phyloP scores from a whole-genome alignment of 2,888 invertebrate genomes.

The Acholoe squamosa region DNA sequence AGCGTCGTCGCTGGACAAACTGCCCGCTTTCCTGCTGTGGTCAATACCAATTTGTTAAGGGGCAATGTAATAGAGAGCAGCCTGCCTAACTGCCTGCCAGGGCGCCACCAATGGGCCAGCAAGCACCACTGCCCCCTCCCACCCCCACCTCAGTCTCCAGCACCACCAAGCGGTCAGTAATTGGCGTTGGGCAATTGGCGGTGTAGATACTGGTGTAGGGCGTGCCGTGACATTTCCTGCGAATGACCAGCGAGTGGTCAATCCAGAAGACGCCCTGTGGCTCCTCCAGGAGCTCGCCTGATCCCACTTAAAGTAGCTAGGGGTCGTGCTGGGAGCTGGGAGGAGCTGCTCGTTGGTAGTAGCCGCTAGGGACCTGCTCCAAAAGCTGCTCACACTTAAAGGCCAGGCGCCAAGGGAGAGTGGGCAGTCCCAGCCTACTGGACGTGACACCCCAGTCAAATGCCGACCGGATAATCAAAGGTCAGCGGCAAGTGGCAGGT shows the following conservation, averaged over 20 bases:
- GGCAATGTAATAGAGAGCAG: constrained; percentile 52
- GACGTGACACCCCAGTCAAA: constrained; percentile 46
- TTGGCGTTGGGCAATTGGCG: constrained; percentile 24
- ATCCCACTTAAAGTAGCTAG: constrained; percentile 41
- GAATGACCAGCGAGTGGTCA: constrained; percentile 55
- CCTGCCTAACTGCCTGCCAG: not conserved
- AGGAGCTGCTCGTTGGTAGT: constrained; percentile 24
- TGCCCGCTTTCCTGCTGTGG: constrained; percentile 56
- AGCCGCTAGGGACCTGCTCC: not conserved
- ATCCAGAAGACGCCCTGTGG: not conserved
- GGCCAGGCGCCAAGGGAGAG: not conserved
- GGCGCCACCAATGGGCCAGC: not conserved
- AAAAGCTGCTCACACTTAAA: constrained; percentile 41
- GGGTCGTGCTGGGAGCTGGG: constrained; percentile 3
- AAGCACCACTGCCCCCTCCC: not conserved
- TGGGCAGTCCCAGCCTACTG: constrained; percentile 2
- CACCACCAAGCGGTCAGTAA: constrained; percentile 32
- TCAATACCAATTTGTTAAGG: constrained; percentile 61
- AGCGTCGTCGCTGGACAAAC: constrained; percentile 58
- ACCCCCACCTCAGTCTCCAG: not conserved
- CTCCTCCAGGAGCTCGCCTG: not conserved
- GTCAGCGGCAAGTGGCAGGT: constrained; percentile 28
- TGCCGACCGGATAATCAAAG: constrained; percentile 39
- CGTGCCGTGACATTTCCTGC: constrained; percentile 42
- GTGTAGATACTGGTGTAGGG: not conserved